A percentile compares a stretch with the other conserved stretches of the same genome.
These are phyloP conservation scores for Macaria liturata DNA, from an alignment of 2,888 invertebrate genomes.

Conservation along the genomic window DNA sequence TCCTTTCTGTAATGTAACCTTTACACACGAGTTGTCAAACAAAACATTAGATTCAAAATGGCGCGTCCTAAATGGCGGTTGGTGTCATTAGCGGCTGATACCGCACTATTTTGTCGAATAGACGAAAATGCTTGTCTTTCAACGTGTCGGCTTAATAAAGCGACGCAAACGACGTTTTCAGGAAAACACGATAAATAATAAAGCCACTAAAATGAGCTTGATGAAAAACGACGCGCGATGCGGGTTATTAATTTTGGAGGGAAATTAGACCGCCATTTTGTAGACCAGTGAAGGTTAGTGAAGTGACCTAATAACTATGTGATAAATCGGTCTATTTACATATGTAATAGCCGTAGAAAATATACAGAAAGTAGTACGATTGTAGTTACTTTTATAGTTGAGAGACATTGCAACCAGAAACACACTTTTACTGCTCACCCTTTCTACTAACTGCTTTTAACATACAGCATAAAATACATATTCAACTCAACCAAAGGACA, in stretches of 20 bases:
- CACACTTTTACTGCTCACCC: too few species aligned
- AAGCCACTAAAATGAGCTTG: conserved; percentile 66
- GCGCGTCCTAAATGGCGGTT: conserved; percentile 61
- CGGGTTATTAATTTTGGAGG: conserved; percentile 68
- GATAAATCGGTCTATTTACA: conserved; percentile 40
- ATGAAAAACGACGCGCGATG: conserved; percentile 72
- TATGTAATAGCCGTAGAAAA: conserved; percentile 20
- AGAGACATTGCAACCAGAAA: too few species aligned
- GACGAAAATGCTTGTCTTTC: conserved; percentile 80
- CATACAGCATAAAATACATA: too few species aligned
- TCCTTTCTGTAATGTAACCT: conserved; percentile 29
- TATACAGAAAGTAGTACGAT: background rate
- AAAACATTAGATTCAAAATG: conserved; percentile 72
- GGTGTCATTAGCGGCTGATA: conserved; percentile 77
- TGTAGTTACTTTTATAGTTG: background rate
- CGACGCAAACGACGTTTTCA: conserved; percentile 71
- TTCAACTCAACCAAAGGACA: too few species aligned
- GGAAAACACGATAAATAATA: conserved; percentile 75
- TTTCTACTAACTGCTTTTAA: too few species aligned
- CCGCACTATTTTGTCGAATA: conserved; percentile 81
- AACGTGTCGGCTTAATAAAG: conserved; percentile 73
- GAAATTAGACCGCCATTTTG: conserved; percentile 69
- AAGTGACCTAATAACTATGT: conserved; percentile 45
- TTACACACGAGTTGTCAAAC: conserved; percentile 59
- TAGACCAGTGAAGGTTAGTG: conserved; percentile 43